Percentiles rank a stretch among this genome's conserved stretches.
These are phyloP conservation scores for Stigmatopora argus DNA, from an alignment of 2,113 vertebrate genomes.

Conservation along the genomic window DNA sequence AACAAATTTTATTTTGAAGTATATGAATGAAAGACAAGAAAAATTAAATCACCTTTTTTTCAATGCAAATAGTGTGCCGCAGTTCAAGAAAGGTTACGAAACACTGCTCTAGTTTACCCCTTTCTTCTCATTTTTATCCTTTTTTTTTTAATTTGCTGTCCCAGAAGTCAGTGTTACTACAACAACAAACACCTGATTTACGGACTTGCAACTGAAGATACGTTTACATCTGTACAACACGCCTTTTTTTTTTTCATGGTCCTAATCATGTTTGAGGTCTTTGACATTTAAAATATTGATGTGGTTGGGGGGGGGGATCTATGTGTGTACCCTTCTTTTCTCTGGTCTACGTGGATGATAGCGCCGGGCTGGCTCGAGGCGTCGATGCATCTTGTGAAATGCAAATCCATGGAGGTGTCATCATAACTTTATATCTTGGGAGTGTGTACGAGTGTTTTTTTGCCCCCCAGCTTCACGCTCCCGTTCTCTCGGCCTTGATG, in stretches of 20 bases:
- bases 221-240: too few relatives aligned
- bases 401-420: slow-evolving; percentile 63
- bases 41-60: too few relatives aligned
- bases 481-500: slow-evolving; percentile 50
- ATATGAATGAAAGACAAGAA: too few relatives aligned
- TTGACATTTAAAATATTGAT: neutral
- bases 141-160: too few relatives aligned
- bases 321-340: slow-evolving; percentile 7
- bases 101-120: too few relatives aligned
- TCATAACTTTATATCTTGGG: slow-evolving; percentile 56
- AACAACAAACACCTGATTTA: too few relatives aligned
- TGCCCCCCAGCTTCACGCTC: slow-evolving; percentile 53
- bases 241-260: neutral
- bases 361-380: slow-evolving; percentile 53
- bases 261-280: neutral
- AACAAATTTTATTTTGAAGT: too few relatives aligned
- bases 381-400: slow-evolving; percentile 54
- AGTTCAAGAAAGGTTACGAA: too few relatives aligned
- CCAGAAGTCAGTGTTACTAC: too few relatives aligned
- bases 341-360: slow-evolving; percentile 50
- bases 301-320: neutral
- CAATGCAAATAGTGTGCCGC: too few relatives aligned
- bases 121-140: too few relatives aligned
- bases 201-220: too few relatives aligned
- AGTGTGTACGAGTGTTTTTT: slow-evolving; percentile 30